These are phyloP conservation scores for Spodoptera exigua DNA, from an alignment of 2,888 invertebrate species.

Conservation along the genomic window DNA sequence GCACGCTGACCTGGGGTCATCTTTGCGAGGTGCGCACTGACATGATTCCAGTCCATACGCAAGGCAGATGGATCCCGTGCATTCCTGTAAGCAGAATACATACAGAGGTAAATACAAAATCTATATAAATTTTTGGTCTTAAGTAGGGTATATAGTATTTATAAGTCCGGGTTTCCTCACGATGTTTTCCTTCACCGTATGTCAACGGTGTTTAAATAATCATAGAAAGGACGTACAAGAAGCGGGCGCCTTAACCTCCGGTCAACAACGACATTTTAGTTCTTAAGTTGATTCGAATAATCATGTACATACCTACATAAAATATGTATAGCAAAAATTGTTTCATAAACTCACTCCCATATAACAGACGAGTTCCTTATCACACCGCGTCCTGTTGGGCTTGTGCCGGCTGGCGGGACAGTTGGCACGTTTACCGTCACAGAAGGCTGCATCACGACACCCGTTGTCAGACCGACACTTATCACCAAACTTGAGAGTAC, in stretches of 20 bases:
- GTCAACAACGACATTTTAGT: too few relatives aligned
- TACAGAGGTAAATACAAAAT: neutral
- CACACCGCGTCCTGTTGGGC: slow-evolving; percentile 98
- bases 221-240: too few relatives aligned
- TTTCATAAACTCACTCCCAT: slow-evolving; percentile 94
- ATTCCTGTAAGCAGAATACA: slow-evolving; percentile 90
- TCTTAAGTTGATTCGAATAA: too few relatives aligned
- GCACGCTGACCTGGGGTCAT: slow-evolving; percentile 96
- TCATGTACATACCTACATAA: too few relatives aligned
- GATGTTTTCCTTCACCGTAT: too few relatives aligned
- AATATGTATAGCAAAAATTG: neutral
- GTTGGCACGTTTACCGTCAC: slow-evolving; percentile 95
- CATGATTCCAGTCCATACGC: slow-evolving; percentile 99
- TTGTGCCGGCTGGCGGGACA: slow-evolving; percentile 98
- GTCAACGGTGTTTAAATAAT: too few relatives aligned
- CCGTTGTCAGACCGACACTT: slow-evolving; percentile 98
- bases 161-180: too few relatives aligned
- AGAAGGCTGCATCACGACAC: slow-evolving; percentile 97
- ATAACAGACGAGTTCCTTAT: slow-evolving; percentile 98
- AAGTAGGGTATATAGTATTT: too few relatives aligned
- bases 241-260: too few relatives aligned
- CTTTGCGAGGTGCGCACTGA: slow-evolving; percentile 95
- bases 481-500: slow-evolving; percentile 95
- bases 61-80: slow-evolving; percentile 99
- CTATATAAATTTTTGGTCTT: neutral